Evolutionary conservation across 2,888 invertebrate species (phyloP), one percentile per base, ranked within the genome.

Genomic region (Coenonympha arcania): DNA sequence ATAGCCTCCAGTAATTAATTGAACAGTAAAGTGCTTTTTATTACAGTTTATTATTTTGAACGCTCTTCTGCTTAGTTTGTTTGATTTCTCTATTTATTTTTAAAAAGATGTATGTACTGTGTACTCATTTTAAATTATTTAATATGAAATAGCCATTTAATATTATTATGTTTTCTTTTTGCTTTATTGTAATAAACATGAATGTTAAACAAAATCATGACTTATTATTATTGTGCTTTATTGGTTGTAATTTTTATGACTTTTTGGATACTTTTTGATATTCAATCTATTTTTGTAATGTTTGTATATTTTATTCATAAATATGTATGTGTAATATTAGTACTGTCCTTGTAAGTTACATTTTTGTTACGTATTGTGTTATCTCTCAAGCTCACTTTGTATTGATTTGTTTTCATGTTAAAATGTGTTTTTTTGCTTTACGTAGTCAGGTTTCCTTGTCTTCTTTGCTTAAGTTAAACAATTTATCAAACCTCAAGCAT

Each of bases 21-120:
- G 53, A 37, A 81, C 80, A 77, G 54, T 63, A 61, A 74, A 79
- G 76, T 80, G 76, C 66, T 57, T 57, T 42, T 51, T 46, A n/a
- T n/a, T n/a, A 39, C 45, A 28, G 51, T 50, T 50, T 49, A 54
- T 41, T 48, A n/a, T n/a, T 50, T 45, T 48, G 40, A 41, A 52
- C 50, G 48, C 44, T 45, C 18, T 50, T 24, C 44, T 43, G 20
- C 36, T 46, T 33, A 42, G 36, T 51, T 50, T 49, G 37, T 52
- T 46, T 53, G 46, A 55, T 37, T 58, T 49, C 53, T 50, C 46
- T 45, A 54, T 44, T 52, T 55, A 54, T 54, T 52, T 60, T 58
- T 63, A 53, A 56, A 52, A 42, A 52, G 37, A 52, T 57, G 46
- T 58, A 55, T 61, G 52, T 57, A 47, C 58, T 56, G 41, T 24